Evolutionary conservation across 2,797 vertebrate species (phyloP), one percentile per base, ranked within the genome.

Genomic region (Myotis findleyi): DNA sequence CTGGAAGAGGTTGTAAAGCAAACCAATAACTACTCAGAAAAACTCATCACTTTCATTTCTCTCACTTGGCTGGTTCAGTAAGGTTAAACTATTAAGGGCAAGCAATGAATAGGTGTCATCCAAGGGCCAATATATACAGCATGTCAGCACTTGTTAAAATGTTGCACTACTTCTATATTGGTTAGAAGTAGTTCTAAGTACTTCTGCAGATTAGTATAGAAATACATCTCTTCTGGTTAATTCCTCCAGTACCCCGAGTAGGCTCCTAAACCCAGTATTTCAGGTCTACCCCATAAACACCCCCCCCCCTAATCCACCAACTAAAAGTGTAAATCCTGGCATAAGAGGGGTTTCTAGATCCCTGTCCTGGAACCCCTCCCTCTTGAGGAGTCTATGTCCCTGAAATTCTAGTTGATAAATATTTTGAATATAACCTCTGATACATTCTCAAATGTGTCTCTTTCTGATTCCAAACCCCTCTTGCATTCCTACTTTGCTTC

Each of bases 321-420:
- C 27, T 5, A 41, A 53, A 59, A 36, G 33, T 13, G n/a, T 86
- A 68, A 59, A 9, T 51, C 10, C n/a, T 69, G 81, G 3, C 4
- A 7, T 57, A 6, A 25, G 13, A 64, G 20, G 23, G 6, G 0
- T 47, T 49, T 64, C 16, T 12, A n/a, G 17, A 27, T 4, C 8
- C 27, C 12, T 36, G 12, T 1, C 1, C 3, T 41, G 41, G 8
- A 12, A 41, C 4, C 9, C 9, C 9, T 53, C 2, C 14, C 25
- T 55, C n/a, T 36, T 41, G 11, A 89, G 38, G 1, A 4, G 5
- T 13, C 6, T 1, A 11, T 57, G 25, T 33, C 6, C 4, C 41
- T 68, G 7, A 38, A 17, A 7, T 59, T 18, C 7, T 33, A 10
- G 12, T 27, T 20, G 16, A 88, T 5, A 66, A 17, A 30, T 80